Conservation (phyloP, 2,888 invertebrate species). For the Arrhopalites spinosus region DNA sequence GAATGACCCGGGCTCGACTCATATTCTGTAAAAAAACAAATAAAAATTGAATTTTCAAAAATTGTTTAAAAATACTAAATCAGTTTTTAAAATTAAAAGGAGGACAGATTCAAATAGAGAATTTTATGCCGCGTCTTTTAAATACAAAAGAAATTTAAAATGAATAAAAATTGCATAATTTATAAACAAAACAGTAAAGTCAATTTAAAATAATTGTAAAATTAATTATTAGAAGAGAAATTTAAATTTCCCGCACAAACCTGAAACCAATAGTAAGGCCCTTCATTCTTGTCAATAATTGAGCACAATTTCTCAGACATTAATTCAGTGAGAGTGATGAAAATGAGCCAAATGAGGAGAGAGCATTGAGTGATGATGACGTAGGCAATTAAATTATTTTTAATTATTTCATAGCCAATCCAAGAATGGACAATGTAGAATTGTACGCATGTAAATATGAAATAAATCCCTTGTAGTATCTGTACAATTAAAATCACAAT, state of each 20-base stretch:
- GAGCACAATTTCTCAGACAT: slow-evolving; percentile 3
- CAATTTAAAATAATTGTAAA: no score
- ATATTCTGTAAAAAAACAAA: slow-evolving; percentile 12
- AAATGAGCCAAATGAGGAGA: slow-evolving; percentile 19
- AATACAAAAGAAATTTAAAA: no score
- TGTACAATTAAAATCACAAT: neutral
- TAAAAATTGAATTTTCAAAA: no score
- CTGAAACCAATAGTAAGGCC: slow-evolving; percentile 31
- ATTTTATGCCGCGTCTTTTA: no score
- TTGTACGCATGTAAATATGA: slow-evolving; percentile 4
- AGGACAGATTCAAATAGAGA: no score
- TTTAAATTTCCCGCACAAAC: slow-evolving; percentile 1
- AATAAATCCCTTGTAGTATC: slow-evolving; percentile 2
- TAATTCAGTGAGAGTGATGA: slow-evolving; percentile 14
- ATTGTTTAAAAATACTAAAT: no score
- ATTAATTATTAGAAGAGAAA: no score
- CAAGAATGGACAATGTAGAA: slow-evolving; percentile 20
- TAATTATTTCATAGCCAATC: neutral
- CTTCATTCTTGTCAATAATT: neutral
- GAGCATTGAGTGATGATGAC: neutral
- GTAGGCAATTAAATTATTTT: neutral
- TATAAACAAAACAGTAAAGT: no score
- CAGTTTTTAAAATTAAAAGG: no score
- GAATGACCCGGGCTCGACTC: slow-evolving; percentile 15
- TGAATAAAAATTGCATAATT: neutral